Evolutionary conservation across 2,113 vertebrate species (phyloP).

Genomic region (Lagenorhynchus albirostris): DNA sequence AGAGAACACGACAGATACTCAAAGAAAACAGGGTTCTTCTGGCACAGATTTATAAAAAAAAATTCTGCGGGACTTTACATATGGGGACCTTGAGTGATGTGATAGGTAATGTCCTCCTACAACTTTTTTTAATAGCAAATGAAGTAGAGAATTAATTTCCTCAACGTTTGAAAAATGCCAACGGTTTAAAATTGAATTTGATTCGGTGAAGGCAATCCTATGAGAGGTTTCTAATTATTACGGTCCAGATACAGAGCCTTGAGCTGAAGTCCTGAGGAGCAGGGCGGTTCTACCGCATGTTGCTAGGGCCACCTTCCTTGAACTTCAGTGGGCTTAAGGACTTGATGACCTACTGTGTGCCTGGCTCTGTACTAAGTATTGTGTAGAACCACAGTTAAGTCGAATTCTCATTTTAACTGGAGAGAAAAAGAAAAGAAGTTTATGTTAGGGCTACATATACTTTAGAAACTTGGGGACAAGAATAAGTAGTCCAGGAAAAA

Average conservation of each 20-base stretch:
- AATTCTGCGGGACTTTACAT: background rate
- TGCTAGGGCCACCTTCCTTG: background rate
- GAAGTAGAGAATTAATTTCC: conserved; percentile 35
- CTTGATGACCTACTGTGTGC: background rate
- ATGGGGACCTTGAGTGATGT: conserved; percentile 26
- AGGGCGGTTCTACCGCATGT: background rate
- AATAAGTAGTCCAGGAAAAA: background rate
- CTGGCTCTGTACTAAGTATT: background rate
- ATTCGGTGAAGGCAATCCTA: background rate
- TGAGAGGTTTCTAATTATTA: background rate
- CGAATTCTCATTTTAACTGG: background rate
- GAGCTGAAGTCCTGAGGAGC: background rate
- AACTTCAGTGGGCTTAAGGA: background rate
- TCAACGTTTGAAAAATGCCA: conserved; percentile 20
- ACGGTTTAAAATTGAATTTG: conserved; percentile 17
- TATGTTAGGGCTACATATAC: background rate
- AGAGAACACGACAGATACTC: background rate
- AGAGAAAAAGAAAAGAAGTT: background rate
- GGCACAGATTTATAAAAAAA: background rate
- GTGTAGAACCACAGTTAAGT: background rate
- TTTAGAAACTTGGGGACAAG: background rate
- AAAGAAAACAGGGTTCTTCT: background rate
- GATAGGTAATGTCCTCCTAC: conserved; percentile 58
- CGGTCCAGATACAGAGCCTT: background rate
- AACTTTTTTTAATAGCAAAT: conserved; percentile 51